Percentiles rank a stretch among this genome's conserved stretches.
phyloP scores from a whole-genome alignment of 1,140 invertebrate genomes.

The Drosophila insularis region DNA sequence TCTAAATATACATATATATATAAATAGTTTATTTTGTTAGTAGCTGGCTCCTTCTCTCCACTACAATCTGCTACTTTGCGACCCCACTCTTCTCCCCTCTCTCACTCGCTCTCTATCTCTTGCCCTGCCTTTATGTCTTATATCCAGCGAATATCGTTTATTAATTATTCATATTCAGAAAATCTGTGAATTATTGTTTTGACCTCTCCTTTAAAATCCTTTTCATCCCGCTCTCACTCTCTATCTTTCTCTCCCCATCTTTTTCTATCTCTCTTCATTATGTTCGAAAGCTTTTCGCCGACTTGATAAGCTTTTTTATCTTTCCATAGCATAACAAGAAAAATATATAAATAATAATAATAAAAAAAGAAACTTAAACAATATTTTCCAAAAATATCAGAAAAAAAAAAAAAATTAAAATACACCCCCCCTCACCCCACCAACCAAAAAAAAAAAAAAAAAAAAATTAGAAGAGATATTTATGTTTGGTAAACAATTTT shows the following conservation, averaged over 20 bases:
- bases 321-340: conserved; percentile 46
- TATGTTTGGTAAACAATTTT: conserved; percentile 70
- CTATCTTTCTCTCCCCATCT: conserved; percentile 23
- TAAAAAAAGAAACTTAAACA: conserved; percentile 42
- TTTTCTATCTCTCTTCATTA: neutral
- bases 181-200: neutral
- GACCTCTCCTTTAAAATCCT: neutral
- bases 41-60: neutral
- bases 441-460: neutral
- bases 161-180: conserved; percentile 12
- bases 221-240: conserved; percentile 15
- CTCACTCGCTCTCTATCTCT: conserved; percentile 33
- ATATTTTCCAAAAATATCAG: conserved; percentile 32
- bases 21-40: conserved; percentile 1
- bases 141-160: conserved; percentile 31
- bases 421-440: too few species aligned
- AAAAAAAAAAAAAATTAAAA: neutral
- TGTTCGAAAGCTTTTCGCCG: conserved; percentile 40
- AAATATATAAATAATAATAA: conserved; percentile 1
- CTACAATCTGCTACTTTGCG: neutral
- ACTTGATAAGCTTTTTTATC: conserved; percentile 59
- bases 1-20: neutral
- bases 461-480: conserved; percentile 34
- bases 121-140: conserved; percentile 31
- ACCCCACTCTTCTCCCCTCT: conserved; percentile 10